A percentile compares a stretch with the other conserved stretches of the same genome.
These are phyloP conservation scores for Periophthalmus modestus DNA, from an alignment of 2,113 vertebrate genomes.

Conservation along the genomic window DNA sequence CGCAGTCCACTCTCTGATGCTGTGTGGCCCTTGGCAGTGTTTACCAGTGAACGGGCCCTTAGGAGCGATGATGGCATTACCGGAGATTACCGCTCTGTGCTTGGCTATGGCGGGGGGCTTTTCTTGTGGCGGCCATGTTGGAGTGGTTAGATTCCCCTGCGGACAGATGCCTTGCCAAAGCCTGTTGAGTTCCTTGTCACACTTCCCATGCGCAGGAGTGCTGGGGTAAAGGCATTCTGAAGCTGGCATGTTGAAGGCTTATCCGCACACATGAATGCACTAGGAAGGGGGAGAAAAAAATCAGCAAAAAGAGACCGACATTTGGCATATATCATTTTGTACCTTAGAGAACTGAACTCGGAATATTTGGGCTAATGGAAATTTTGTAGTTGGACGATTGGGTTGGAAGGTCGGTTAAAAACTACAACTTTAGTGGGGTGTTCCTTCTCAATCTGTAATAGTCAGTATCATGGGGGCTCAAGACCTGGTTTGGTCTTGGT, in stretches of 20 bases:
- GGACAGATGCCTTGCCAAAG: slow-evolving; percentile 69
- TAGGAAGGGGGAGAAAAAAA: slow-evolving; percentile 13
- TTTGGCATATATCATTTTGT: not conserved
- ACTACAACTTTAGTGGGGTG: too few relatives aligned
- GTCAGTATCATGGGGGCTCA: too few relatives aligned
- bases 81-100: slow-evolving; percentile 53
- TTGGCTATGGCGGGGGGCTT: slow-evolving; percentile 51
- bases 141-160: slow-evolving; percentile 43
- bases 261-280: slow-evolving; percentile 9
- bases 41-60: slow-evolving; percentile 44
- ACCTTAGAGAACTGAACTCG: too few relatives aligned
- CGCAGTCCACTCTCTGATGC: slow-evolving; percentile 58
- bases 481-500: too few relatives aligned
- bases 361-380: too few relatives aligned
- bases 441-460: too few relatives aligned
- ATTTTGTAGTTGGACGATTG: not conserved
- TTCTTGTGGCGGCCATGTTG: slow-evolving; percentile 14
- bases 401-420: too few relatives aligned
- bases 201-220: slow-evolving; percentile 65
- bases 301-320: slow-evolving; percentile 7
- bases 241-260: slow-evolving; percentile 38
- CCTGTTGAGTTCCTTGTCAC: slow-evolving; percentile 74
- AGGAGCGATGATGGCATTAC: slow-evolving; percentile 61
- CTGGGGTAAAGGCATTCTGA: slow-evolving; percentile 53
- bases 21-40: slow-evolving; percentile 63